phyloP scores from a whole-genome alignment of 2,797 vertebrate genomes.

The Eulemur mongoz region DNA sequence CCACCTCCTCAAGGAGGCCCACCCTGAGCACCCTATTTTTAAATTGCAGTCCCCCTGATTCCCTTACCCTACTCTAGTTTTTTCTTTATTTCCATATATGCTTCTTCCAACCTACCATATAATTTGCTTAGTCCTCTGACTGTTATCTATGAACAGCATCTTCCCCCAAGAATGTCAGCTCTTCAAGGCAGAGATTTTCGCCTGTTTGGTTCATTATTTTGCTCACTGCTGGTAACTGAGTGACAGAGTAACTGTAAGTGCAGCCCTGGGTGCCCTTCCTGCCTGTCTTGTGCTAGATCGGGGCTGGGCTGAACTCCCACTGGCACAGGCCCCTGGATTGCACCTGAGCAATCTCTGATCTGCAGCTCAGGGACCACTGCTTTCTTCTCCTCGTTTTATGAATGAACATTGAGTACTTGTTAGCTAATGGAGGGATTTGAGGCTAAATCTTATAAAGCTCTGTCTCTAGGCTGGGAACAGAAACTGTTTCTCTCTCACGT shows the following conservation, averaged over 20 bases:
- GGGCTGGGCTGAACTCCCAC: neutral
- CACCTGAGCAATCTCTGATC: neutral
- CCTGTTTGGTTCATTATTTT: neutral
- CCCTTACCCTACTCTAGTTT: neutral
- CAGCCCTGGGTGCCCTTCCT: neutral
- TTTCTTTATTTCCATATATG: neutral
- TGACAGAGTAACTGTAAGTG: neutral
- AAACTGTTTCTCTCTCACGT: neutral
- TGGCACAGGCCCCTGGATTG: neutral
- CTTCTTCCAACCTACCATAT: neutral
- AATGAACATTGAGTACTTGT: neutral
- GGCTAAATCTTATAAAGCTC: neutral
- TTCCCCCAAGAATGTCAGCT: neutral
- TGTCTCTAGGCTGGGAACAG: neutral
- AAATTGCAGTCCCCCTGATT: neutral
- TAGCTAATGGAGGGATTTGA: neutral
- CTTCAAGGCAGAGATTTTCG: neutral
- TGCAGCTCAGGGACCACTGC: neutral
- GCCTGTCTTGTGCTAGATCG: rapidly evolving
- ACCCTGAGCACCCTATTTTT: neutral
- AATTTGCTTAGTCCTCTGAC: neutral
- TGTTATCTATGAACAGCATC: neutral
- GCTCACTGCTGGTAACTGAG: neutral
- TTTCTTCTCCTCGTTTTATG: neutral
- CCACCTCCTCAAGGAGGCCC: neutral